Percentiles rank a stretch among this genome's conserved stretches.
Evolutionary conservation across 2,113 vertebrate species (phyloP).

Genomic region (Micromys minutus): DNA sequence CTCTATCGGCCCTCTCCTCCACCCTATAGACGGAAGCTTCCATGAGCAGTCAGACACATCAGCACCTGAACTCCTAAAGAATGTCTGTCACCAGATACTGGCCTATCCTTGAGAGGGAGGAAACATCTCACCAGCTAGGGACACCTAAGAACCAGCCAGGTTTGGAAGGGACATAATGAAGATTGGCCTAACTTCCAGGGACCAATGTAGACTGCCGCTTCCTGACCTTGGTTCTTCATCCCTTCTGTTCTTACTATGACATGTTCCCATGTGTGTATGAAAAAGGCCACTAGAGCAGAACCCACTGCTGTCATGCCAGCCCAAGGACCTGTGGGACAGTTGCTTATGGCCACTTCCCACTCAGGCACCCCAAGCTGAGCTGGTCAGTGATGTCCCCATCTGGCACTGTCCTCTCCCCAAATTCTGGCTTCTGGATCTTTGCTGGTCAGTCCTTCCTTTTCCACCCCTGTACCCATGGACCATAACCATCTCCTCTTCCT

Average conservation of each 20-base stretch:
- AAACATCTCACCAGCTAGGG: constrained; percentile 34
- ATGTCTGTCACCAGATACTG: not conserved
- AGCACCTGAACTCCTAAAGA: constrained; percentile 26
- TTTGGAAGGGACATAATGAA: constrained; percentile 4
- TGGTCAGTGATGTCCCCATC: not conserved
- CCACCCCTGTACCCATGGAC: rapidly evolving
- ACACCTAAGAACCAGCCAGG: constrained; percentile 73
- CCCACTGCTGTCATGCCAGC: not conserved
- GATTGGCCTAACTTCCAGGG: not conserved
- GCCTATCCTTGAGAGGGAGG: not conserved
- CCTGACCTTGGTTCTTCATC: not conserved
- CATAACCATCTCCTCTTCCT: not conserved
- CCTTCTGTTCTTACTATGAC: not conserved
- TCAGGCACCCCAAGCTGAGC: not conserved
- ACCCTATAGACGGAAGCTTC: not conserved
- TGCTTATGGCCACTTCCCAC: not conserved
- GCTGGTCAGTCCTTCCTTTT: not conserved
- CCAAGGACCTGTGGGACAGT: not conserved
- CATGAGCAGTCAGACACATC: constrained; percentile 64
- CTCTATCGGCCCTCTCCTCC: rapidly evolving
- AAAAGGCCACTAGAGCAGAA: no score
- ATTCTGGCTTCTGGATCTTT: not conserved
- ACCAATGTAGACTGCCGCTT: no score
- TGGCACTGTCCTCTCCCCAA: not conserved
- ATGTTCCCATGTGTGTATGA: no score